Base-by-base conservation (phyloP, 2,888 invertebrate genomes). In the Eupelmus urozonus region DNA sequence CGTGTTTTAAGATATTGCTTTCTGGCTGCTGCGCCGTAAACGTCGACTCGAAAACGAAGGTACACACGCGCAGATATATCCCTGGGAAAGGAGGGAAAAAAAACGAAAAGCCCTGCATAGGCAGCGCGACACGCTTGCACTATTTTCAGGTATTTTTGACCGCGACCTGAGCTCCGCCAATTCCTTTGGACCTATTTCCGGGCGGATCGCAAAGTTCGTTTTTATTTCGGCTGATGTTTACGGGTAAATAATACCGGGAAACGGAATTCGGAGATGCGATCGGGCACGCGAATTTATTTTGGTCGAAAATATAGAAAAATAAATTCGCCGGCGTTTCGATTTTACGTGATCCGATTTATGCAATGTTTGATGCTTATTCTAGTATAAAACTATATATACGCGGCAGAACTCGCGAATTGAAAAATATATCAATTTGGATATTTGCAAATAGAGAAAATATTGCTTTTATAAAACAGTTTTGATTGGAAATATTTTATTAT, bases 1-100 rank as follows among this genome's bases (percentile, higher is more conserved):
- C 84, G 83, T 84, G 85, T 86, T 87, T 88, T 85, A 87, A 87
- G 87, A 87, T 87, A 88, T 88, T 88, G 85, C 88, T 85, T 84
- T 84, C 81, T 83, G 82, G 82, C 82, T 81, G 76, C 51, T 76
- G 78, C 76, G 79, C 45, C 72, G 73, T 62, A 73, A 73, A 78
- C 23, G 62, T 67, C 55, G 53, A 53, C 53, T 23, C 16, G 34
- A 60, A 60, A 55, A 49, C 60, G 71, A 42, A 51, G 59, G 60
- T 29, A 49, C 40, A 20, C n/a, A 16, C 70, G 45, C 23, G 23
- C 5, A 20, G 16, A 29, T 13, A 4, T 34, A 34, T 34, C 34
- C 34, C 3, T 18, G 20, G 20, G 53, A 53, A 11, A 53, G n/a
- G 20, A 53, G 3, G 18, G 51, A 51, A 4, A 51, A 51, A 51